Base-by-base conservation (phyloP, 1,140 invertebrate species). In the Heliconius himera region DNA sequence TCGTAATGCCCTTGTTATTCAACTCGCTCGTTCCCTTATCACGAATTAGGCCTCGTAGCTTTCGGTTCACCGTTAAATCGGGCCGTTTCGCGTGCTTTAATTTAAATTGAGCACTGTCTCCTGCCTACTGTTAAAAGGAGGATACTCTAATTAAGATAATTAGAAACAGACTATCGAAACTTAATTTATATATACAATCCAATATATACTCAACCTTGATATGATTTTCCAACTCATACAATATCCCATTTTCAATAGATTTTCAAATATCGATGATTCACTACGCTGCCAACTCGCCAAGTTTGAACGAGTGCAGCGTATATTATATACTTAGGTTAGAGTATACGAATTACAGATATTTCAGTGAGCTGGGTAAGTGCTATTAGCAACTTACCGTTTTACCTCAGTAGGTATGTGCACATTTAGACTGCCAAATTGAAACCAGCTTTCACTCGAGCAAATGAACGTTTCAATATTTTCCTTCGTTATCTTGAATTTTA, bases 141-240 rank as follows among this genome's bases (percentile, higher is more conserved):
- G 86, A 87, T 86, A 66, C 0, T 86, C 89, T 91, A 90, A 93
- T 93, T 92, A 91, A 90, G 84, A 82, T 89, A 93, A 92, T 93
- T 89, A 89, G 85, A 90, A 89, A 89, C 85, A 88, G 88, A 86
- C 87, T 88, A 89, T 82, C 84, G 77, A 75, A 79, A 83, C 79
- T 77, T 82, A 84, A 66, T 22, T 66, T 66, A 66, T 66, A 11
- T 29, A 2, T 66, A 29, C 26, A 26, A 29, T 66, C 22, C 8
- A 16, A 18, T 2, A 9, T 22, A 56, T 56, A 56, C 8, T 0
- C 0, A 11, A n/a, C 2, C 20, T 8, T 22, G n/a, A 11, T 56
- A 18, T 3, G 3, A 3, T 11, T 56, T 22, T 56, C n/a, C 3
- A 56, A 2, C n/a, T 56, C n/a, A 11, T 56, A 22, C n/a, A 54